These are phyloP conservation scores for Sylvia atricapilla DNA, from an alignment of 2,113 vertebrate species.

Conservation along the genomic window DNA sequence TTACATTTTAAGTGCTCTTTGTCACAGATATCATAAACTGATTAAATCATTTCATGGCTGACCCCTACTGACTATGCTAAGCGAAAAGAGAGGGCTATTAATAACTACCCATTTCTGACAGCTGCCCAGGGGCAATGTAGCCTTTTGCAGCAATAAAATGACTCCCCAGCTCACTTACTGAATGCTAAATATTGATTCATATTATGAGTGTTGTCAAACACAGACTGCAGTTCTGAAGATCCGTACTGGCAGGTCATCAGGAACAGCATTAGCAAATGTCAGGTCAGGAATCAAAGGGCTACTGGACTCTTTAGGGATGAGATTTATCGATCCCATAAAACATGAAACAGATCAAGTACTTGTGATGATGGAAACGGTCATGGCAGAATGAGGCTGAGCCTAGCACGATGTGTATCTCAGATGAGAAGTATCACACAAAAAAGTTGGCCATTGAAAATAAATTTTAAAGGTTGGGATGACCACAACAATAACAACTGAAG, in stretches of 20 bases:
- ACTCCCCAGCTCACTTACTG: slow-evolving; percentile 83
- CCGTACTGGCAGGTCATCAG: slow-evolving; percentile 81
- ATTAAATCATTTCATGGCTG: slow-evolving; percentile 93
- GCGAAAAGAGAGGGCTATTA: slow-evolving; percentile 85
- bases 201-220: slow-evolving; percentile 89
- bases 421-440: slow-evolving; percentile 51
- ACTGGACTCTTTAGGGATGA: slow-evolving; percentile 80
- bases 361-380: slow-evolving; percentile 75
- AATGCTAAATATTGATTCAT: slow-evolving; percentile 87
- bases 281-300: slow-evolving; percentile 82
- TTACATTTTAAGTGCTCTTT: slow-evolving; percentile 93
- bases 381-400: slow-evolving; percentile 82
- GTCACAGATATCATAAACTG: slow-evolving; percentile 95
- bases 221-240: slow-evolving; percentile 78
- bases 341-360: slow-evolving; percentile 79
- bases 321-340: slow-evolving; percentile 81
- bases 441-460: slow-evolving; percentile 45
- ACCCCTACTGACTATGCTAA: slow-evolving; percentile 92
- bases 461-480: slow-evolving; percentile 31
- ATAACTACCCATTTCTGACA: slow-evolving; percentile 93
- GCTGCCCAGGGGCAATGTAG: slow-evolving; percentile 86
- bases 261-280: slow-evolving; percentile 82
- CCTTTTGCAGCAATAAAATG: slow-evolving; percentile 81
- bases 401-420: slow-evolving; percentile 43
- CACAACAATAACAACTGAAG: neutral